Evolutionary conservation across 2,888 invertebrate genomes (phyloP).

Genomic region (Orthonevra nobilis): DNA sequence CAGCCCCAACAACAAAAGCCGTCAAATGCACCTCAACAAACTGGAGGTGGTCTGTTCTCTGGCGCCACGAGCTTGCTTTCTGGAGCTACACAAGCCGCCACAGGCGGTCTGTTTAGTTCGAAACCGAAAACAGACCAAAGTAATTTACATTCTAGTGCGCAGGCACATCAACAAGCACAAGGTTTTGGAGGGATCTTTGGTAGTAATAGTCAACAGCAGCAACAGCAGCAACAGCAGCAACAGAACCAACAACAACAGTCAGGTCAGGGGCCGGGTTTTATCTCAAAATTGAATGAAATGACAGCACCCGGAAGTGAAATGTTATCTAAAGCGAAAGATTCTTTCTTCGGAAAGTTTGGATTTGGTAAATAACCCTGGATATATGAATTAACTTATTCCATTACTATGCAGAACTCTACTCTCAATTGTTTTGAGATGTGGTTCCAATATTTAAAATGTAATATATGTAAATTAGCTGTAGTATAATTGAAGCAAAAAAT

Average conservation of each 20-base stretch:
- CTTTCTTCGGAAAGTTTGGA: constrained; percentile 96
- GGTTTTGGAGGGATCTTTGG: constrained; percentile 76
- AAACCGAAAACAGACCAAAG: constrained; percentile 81
- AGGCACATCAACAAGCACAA: constrained; percentile 79
- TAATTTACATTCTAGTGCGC: constrained; percentile 80
- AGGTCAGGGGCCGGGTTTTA: constrained; percentile 83
- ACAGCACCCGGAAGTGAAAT: constrained; percentile 92
- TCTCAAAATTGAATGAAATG: constrained; percentile 94
- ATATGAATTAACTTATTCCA: no score
- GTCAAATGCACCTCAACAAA: constrained; percentile 77
- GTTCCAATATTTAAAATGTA: constrained; percentile 34
- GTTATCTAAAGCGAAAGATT: constrained; percentile 94
- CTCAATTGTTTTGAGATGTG: constrained; percentile 11
- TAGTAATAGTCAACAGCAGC: constrained; percentile 74
- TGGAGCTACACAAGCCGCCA: constrained; percentile 81
- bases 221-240: constrained; percentile 79
- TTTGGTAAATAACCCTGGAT: constrained; percentile 86
- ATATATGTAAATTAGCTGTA: no score
- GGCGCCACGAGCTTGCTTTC: constrained; percentile 80
- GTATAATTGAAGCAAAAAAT: no score
- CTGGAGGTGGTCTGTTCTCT: constrained; percentile 79
- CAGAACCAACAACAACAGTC: constrained; percentile 74
- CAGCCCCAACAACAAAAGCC: constrained; percentile 77
- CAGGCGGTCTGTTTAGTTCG: constrained; percentile 80
- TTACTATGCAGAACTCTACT: no score